Evolutionary conservation across 2,797 vertebrate species (phyloP).

Genomic region (Crenuchus spilurus): DNA sequence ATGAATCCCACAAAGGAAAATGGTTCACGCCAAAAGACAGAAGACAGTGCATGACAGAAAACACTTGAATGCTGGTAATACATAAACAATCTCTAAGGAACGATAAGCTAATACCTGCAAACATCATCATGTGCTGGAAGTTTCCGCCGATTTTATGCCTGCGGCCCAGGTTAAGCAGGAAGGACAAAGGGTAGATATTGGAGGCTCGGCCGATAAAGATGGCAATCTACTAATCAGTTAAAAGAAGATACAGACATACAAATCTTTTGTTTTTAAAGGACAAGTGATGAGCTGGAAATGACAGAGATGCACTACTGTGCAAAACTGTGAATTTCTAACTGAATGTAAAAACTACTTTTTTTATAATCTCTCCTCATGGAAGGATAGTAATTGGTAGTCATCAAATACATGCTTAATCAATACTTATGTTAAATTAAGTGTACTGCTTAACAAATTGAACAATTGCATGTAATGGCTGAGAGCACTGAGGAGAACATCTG

Average conservation of each 20-base stretch:
- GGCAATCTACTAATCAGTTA: constrained; percentile 82
- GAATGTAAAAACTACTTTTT: too few relatives aligned
- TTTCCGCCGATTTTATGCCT: constrained; percentile 95
- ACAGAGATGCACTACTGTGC: too few relatives aligned
- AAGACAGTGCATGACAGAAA: background rate
- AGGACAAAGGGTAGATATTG: constrained; percentile 95
- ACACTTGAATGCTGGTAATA: background rate
- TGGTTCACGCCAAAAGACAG: background rate
- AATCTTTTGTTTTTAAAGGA: too few relatives aligned
- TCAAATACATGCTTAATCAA: too few relatives aligned
- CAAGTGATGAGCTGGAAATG: too few relatives aligned
- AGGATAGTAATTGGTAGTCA: too few relatives aligned
- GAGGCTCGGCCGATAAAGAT: constrained; percentile 94
- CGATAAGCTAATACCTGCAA: constrained; percentile 83
- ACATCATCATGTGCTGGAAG: constrained; percentile 99
- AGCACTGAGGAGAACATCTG: too few relatives aligned
- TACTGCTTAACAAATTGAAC: too few relatives aligned
- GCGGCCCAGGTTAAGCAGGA: constrained; percentile 92
- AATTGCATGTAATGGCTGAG: too few relatives aligned
- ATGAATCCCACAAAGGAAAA: constrained; percentile 16
- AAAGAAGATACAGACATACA: constrained; percentile 54
- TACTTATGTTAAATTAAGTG: too few relatives aligned
- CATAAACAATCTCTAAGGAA: background rate
- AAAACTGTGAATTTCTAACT: too few relatives aligned
- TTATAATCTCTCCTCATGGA: too few relatives aligned